Evolutionary conservation across 2,113 vertebrate species (phyloP).

Genomic region (Isurus oxyrinchus): DNA sequence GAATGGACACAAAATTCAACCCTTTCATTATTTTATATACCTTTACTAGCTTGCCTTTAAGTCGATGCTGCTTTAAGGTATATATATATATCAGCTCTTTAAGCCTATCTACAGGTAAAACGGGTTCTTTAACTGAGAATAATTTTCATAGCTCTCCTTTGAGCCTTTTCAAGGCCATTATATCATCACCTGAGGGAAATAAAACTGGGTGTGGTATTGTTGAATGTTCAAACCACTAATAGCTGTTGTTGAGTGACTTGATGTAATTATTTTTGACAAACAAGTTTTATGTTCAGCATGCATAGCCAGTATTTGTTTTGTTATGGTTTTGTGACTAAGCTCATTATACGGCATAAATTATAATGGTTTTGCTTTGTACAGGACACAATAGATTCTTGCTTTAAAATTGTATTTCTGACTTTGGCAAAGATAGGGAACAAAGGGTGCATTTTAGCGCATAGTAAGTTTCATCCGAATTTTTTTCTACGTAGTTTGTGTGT

Average conservation of each 20-base stretch:
- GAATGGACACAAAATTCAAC: neutral
- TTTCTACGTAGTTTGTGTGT: neutral
- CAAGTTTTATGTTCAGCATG: neutral
- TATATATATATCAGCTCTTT: neutral
- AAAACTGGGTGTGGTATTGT: neutral
- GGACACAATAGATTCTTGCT: neutral
- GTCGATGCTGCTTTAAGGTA: neutral
- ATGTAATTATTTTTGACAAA: constrained; percentile 4
- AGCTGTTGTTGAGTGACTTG: neutral
- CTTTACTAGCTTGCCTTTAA: neutral
- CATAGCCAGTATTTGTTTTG: neutral
- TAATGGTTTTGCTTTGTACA: neutral
- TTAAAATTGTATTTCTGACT: neutral
- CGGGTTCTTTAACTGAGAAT: neutral
- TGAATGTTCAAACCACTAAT: neutral
- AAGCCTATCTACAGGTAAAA: neutral
- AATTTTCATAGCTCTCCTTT: neutral
- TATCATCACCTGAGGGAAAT: neutral
- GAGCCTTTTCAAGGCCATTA: neutral
- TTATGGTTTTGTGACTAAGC: neutral
- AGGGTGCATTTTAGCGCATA: neutral
- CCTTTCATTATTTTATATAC: neutral
- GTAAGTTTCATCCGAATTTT: neutral
- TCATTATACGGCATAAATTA: neutral
- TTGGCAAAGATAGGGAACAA: neutral